These are phyloP conservation scores for Naja naja DNA, from an alignment of 2,113 vertebrate species.

Conservation along the genomic window DNA sequence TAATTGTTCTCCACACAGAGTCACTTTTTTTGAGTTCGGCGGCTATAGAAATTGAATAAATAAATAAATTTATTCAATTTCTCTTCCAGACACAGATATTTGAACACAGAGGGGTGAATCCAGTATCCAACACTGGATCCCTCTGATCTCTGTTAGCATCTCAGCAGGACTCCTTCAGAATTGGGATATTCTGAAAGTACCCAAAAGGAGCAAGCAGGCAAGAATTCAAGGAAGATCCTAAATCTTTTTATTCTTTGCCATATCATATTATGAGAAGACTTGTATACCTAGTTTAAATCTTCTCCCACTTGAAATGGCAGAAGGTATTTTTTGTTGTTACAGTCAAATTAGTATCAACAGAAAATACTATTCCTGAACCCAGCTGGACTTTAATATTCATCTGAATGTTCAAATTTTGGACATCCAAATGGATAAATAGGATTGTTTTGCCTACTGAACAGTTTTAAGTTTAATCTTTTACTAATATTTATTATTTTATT, in stretches of 20 bases:
- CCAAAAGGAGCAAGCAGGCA: neutral
- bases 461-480: neutral
- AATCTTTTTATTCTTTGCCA: neutral
- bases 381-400: neutral
- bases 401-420: neutral
- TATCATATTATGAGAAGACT: neutral
- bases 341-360: neutral
- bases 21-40: neutral
- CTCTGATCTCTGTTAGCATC: neutral
- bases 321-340: neutral
- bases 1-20: neutral
- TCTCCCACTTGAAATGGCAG: neutral
- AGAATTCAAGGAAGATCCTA: neutral
- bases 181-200: neutral
- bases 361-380: neutral
- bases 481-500: neutral
- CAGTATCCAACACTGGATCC: neutral
- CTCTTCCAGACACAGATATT: neutral
- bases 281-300: neutral
- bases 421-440: neutral
- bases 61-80: neutral
- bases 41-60: neutral
- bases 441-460: neutral
- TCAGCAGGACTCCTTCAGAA: neutral
- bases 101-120: neutral